Percentiles rank a stretch among this genome's conserved stretches.
These are phyloP conservation scores for Australoheros facetus DNA, from an alignment of 2,797 vertebrate genomes.

Conservation along the genomic window DNA sequence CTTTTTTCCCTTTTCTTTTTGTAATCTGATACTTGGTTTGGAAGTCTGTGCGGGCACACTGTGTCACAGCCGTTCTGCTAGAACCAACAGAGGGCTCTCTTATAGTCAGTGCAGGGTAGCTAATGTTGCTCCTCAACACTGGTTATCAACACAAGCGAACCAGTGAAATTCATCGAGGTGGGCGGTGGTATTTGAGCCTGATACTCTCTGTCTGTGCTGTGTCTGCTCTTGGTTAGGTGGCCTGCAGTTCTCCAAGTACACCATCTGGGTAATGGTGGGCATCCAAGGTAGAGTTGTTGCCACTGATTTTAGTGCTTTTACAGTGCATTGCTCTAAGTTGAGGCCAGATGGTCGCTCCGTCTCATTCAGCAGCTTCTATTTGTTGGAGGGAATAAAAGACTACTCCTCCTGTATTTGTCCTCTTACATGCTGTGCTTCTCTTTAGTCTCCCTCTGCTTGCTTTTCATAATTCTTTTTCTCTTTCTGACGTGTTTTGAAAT, in stretches of 20 bases:
- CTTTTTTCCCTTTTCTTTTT: not conserved
- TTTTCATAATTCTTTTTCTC: slow-evolving; percentile 35
- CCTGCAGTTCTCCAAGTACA: slow-evolving; percentile 75
- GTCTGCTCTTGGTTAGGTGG: slow-evolving; percentile 73
- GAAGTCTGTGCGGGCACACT: slow-evolving; percentile 25
- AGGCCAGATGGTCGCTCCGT: slow-evolving; percentile 81
- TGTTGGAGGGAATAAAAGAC: slow-evolving; percentile 70
- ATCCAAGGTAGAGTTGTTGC: slow-evolving; percentile 79
- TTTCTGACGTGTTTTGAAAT: slow-evolving; percentile 41
- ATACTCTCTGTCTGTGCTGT: slow-evolving; percentile 50
- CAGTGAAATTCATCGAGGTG: slow-evolving; percentile 60
- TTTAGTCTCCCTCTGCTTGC: slow-evolving; percentile 51
- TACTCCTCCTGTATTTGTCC: slow-evolving; percentile 59
- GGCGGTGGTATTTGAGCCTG: slow-evolving; percentile 49
- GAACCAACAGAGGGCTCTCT: slow-evolving; percentile 78
- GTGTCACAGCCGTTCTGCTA: slow-evolving; percentile 37
- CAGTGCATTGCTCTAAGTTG: slow-evolving; percentile 75
- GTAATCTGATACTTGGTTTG: slow-evolving; percentile 43
- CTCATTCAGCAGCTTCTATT: slow-evolving; percentile 75
- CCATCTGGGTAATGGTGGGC: slow-evolving; percentile 84
- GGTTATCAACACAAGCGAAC: slow-evolving; percentile 56
- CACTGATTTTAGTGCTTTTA: slow-evolving; percentile 81
- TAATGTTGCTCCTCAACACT: slow-evolving; percentile 45
- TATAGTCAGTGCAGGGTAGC: slow-evolving; percentile 32
- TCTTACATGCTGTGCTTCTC: slow-evolving; percentile 57